A percentile compares a stretch with the other conserved stretches of the same genome.
phyloP scores from a whole-genome alignment of 2,797 vertebrate genomes.

The Siniperca undulata region DNA sequence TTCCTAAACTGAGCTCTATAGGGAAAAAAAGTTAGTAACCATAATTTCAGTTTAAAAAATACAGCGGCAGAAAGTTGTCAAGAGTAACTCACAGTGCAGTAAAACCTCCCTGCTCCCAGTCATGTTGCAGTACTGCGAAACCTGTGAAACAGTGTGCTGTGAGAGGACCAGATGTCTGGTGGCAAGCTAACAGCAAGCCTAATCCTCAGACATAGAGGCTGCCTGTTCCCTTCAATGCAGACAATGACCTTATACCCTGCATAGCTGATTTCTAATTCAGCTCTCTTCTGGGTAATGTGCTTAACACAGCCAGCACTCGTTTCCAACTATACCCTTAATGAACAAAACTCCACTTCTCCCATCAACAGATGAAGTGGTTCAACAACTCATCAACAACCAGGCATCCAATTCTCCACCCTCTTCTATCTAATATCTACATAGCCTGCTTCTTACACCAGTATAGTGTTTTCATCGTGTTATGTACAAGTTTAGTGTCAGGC shows the following conservation, averaged over 20 bases:
- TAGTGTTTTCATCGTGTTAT: neutral
- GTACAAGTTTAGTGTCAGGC: neutral
- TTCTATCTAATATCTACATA: neutral
- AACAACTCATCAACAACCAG: conserved; percentile 16
- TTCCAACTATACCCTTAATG: conserved; percentile 28
- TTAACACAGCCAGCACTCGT: conserved; percentile 57
- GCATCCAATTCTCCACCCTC: neutral
- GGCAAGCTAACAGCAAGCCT: conserved; percentile 75
- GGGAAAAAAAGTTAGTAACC: neutral
- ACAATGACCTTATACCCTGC: conserved; percentile 80
- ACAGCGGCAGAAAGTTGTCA: conserved; percentile 13
- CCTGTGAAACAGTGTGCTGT: conserved; percentile 75
- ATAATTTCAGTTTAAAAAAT: conserved; percentile 11
- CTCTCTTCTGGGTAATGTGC: conserved; percentile 64
- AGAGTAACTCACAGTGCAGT: conserved; percentile 89
- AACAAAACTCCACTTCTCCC: conserved; percentile 28
- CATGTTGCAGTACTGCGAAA: conserved; percentile 79
- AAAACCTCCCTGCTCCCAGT: conserved; percentile 89
- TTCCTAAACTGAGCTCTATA: neutral
- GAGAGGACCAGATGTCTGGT: conserved; percentile 80
- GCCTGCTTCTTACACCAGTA: neutral
- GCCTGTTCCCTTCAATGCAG: conserved; percentile 79
- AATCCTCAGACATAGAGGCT: conserved; percentile 80
- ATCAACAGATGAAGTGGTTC: conserved; percentile 20
- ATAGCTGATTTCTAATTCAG: conserved; percentile 89